A percentile compares a stretch with the other conserved stretches of the same genome.
These are phyloP conservation scores for Benthosema pterotum DNA, from an alignment of 2,797 vertebrate genomes.

Conservation along the genomic window DNA sequence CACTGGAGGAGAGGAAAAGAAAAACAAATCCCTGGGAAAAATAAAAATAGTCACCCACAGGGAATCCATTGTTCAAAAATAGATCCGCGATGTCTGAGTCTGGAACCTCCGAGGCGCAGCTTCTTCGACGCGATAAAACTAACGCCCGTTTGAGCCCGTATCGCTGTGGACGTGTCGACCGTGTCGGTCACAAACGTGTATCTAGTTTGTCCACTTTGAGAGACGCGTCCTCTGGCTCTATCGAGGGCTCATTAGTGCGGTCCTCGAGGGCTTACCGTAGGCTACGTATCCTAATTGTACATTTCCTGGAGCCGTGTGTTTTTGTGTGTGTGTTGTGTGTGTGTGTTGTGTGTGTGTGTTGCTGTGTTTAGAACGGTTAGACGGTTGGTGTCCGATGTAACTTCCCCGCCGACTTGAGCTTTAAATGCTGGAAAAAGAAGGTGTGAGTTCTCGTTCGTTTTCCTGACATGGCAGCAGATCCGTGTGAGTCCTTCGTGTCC, in stretches of 20 bases:
- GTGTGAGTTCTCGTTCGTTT: not conserved
- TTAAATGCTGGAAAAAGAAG: not conserved
- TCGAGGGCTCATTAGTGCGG: not conserved
- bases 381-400: not conserved
- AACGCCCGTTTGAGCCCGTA: not conserved
- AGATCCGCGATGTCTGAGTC: slow-evolving; percentile 32
- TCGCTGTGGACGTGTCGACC: too few relatives aligned
- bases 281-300: slow-evolving; percentile 33
- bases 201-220: slow-evolving; percentile 20
- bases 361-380: slow-evolving; percentile 6
- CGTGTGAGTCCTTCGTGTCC: too few relatives aligned
- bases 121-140: slow-evolving; percentile 17
- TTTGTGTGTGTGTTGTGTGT: too few relatives aligned
- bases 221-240: slow-evolving; percentile 42
- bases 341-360: not conserved
- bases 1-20: slow-evolving; percentile 1
- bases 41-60: slow-evolving; percentile 16
- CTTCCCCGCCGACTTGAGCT: slow-evolving; percentile 11
- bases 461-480: too few relatives aligned
- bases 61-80: slow-evolving; percentile 39
- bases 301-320: slow-evolving; percentile 27
- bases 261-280: slow-evolving; percentile 33
- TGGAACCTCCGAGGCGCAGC: slow-evolving; percentile 15
- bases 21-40: slow-evolving; percentile 11
- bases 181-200: too few relatives aligned